Evolutionary conservation across 2,797 vertebrate genomes (phyloP), one percentile per base, ranked within the genome.

Genomic region (Strix occidentalis): DNA sequence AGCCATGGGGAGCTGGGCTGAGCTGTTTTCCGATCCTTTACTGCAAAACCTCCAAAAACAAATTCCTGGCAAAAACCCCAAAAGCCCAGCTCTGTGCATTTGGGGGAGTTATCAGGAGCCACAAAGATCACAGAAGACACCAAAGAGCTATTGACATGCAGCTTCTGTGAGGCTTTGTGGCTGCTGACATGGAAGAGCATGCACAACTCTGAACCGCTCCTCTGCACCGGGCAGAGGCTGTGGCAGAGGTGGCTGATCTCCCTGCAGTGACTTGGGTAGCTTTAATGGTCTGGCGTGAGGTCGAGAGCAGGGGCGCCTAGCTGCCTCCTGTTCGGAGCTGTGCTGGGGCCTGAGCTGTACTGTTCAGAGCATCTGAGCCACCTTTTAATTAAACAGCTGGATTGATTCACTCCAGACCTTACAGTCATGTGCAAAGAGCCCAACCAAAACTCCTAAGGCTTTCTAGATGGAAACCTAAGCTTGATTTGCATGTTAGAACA

Each of bases 141-240:
- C 96, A 97, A 97, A 97, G 96, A 97, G 91, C 94, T 97, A 29
- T 77, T 89, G 80, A 74, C 56, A 91, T 0, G 90, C 95, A 96
- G 88, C 95, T 97, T 96, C 93, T 96, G 91, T 80, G 95, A 81
- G 57, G 66, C 75, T 87, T 61, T 85, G 95, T 3, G 80, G 89
- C 91, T 83, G 54, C 82, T 94, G 79, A 37, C 3, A 5, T 6
- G 66, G 75, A 57, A 21, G 64, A 83, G 76, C 33, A 23, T 3
- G 53, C 77, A 43, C 81, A 77, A 23, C 64, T 51, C 71, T 6
- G 45, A 41, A 6, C 39, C 7, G 7, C 46, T n/a, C 54, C 56
- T 65, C 61, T 56, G n/a, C 1, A 15, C 53, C 2, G 6, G 65
- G 51, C 63, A 56, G 43, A 61, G 77, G 74, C 48, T 71, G 65